phyloP scores from a whole-genome alignment of 1,140 invertebrate genomes.

The Lepidurus apus region DNA sequence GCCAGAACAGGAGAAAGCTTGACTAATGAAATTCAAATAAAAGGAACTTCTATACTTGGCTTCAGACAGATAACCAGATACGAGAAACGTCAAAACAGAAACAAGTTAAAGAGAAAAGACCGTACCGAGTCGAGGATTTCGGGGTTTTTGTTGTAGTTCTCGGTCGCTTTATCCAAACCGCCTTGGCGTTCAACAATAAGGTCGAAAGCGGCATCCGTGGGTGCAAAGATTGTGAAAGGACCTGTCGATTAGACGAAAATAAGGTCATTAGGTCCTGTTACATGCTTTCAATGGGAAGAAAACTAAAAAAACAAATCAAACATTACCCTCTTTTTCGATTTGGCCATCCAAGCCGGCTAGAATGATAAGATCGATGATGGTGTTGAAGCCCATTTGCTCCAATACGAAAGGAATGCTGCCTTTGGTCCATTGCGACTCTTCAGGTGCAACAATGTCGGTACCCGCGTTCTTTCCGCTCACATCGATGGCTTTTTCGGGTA shows the following conservation, averaged over 20 bases:
- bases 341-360: slow-evolving; percentile 32
- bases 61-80: no score
- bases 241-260: slow-evolving; percentile 4
- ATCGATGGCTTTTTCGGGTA: neutral
- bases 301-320: neutral
- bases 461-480: neutral
- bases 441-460: neutral
- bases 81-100: neutral
- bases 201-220: slow-evolving; percentile 33
- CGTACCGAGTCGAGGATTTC: slow-evolving; percentile 34
- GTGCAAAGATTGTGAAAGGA: slow-evolving; percentile 35
- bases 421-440: slow-evolving; percentile 34
- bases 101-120: neutral
- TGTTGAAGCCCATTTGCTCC: slow-evolving; percentile 34
- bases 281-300: neutral
- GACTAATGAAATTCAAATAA: neutral
- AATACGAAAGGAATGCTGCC: slow-evolving; percentile 34
- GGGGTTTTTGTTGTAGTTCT: slow-evolving; percentile 35
- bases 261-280: neutral
- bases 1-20: neutral
- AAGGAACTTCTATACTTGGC: neutral
- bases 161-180: slow-evolving; percentile 30
- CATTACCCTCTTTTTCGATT: slow-evolving; percentile 35
- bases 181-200: slow-evolving; percentile 30
- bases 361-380: slow-evolving; percentile 33